Percentiles rank a stretch among this genome's conserved stretches.
Evolutionary conservation across 2,888 invertebrate genomes (phyloP).

Genomic region (Slavum lentiscoides): DNA sequence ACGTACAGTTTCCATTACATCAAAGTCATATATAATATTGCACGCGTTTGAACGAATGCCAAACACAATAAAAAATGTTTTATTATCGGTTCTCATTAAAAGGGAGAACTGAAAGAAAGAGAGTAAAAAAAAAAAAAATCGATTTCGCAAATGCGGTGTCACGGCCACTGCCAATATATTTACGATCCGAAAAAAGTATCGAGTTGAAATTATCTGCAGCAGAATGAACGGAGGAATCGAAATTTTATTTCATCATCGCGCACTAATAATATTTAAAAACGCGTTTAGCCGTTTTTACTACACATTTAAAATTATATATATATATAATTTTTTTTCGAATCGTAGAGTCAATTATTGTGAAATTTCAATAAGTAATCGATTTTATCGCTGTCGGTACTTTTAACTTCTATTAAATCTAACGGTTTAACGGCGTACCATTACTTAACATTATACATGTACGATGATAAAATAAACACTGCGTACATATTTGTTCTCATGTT

Average conservation of each 20-base stretch:
- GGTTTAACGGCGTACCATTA: no score
- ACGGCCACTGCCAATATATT: constrained; percentile 7
- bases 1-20: constrained; percentile 28
- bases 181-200: constrained; percentile 22
- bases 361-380: no score
- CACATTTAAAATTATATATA: no score
- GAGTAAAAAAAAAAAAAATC: constrained; percentile 20
- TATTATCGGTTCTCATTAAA: constrained; percentile 46
- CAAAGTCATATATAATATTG: constrained; percentile 29
- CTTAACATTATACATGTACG: no score
- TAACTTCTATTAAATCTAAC: no score
- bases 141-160: constrained; percentile 33
- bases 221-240: background rate
- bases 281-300: no score
- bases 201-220: constrained; percentile 7
- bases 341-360: no score
- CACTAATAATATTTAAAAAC: no score
- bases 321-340: no score
- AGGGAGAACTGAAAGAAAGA: constrained; percentile 21
- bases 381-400: no score
- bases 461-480: no score
- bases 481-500: no score
- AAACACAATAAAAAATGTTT: constrained; percentile 44
- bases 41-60: constrained; percentile 41
- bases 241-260: background rate